Percentiles rank a stretch among this genome's conserved stretches.
phyloP scores from a whole-genome alignment of 2,797 vertebrate genomes.

The Gallinago solitaria region DNA sequence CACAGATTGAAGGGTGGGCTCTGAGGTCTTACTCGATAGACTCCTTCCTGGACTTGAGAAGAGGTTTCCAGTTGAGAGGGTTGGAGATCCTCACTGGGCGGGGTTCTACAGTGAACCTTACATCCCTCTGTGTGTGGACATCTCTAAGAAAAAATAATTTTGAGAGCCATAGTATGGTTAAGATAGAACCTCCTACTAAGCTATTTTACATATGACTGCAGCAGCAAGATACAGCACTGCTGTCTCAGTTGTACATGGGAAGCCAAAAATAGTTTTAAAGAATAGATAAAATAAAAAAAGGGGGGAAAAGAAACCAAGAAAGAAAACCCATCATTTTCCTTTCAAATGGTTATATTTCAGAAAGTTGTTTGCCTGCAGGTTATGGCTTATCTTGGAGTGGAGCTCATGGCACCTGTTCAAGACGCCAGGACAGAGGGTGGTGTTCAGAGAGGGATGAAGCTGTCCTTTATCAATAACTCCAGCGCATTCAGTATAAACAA shows the following conservation, averaged over 20 bases:
- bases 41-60: not conserved
- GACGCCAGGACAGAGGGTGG: not conserved
- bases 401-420: not conserved
- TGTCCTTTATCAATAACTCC: constrained; percentile 43
- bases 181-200: not conserved
- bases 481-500: constrained; percentile 33
- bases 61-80: not conserved
- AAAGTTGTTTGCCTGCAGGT: not conserved
- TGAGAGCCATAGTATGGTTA: not conserved
- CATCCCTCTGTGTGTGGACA: not conserved
- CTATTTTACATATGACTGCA: not conserved
- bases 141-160: not conserved
- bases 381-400: not conserved
- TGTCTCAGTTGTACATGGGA: not conserved
- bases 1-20: not conserved
- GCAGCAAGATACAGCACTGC: not conserved
- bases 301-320: accelerated
- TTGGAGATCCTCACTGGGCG: not conserved
- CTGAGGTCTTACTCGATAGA: not conserved
- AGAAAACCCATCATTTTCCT: not conserved
- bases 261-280: not conserved
- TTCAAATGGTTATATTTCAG: not conserved
- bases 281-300: not conserved
- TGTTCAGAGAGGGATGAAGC: constrained; percentile 13
- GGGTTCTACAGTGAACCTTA: not conserved